These are phyloP conservation scores for Narcine bancroftii DNA, from an alignment of 2,113 vertebrate genomes.

Conservation along the genomic window DNA sequence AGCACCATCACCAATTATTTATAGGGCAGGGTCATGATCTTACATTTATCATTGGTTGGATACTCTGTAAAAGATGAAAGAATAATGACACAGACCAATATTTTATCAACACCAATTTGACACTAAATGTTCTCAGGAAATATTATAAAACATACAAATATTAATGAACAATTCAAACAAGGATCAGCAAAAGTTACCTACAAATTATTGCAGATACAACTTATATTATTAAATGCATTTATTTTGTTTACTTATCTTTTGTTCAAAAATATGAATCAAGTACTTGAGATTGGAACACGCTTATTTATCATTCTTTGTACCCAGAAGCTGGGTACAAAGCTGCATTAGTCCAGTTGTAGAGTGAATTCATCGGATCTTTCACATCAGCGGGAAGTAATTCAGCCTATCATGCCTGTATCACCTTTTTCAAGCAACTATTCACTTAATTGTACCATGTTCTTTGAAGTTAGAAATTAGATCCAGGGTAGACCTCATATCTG, in stretches of 20 bases:
- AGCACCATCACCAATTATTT: slow-evolving; percentile 14
- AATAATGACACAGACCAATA: not conserved
- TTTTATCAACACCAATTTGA: not conserved
- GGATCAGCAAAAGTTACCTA: not conserved
- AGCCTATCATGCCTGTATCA: not conserved
- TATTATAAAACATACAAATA: not conserved
- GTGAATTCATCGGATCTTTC: not conserved
- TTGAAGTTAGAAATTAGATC: not conserved
- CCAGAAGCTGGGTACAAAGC: not conserved
- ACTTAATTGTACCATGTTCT: not conserved
- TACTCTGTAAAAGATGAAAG: slow-evolving; percentile 11
- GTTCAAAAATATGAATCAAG: not conserved
- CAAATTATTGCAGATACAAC: not conserved
- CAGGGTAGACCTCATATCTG: too few relatives aligned
- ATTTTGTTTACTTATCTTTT: too few relatives aligned
- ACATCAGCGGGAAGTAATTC: not conserved
- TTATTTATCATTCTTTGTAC: not conserved
- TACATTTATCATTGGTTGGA: not conserved
- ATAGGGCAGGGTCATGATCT: not conserved
- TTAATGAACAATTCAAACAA: not conserved
- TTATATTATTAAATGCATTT: not conserved
- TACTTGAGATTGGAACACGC: not conserved
- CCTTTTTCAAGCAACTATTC: not conserved
- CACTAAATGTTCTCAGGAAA: not conserved
- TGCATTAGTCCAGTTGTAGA: not conserved